Conservation (phyloP, 2,113 vertebrate genomes). For the Eretmodus cyanostictus region DNA sequence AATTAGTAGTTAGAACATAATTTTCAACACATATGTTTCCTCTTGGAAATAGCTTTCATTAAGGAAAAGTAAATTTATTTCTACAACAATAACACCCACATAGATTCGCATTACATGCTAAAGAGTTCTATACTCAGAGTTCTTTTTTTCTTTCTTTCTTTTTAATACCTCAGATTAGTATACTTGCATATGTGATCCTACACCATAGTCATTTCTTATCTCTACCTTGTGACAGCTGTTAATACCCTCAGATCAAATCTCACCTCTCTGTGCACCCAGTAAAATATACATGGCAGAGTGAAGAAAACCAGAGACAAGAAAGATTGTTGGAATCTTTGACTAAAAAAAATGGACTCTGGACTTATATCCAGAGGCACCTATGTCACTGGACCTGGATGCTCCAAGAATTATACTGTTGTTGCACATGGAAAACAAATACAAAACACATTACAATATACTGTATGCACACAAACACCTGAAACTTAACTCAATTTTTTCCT, state of each 20-base stretch:
- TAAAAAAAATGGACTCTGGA: background rate
- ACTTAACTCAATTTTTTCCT: background rate
- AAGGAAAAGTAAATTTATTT: background rate
- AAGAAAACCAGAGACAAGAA: background rate
- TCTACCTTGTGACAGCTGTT: background rate
- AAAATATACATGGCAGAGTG: background rate
- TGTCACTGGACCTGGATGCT: background rate
- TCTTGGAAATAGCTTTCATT: background rate
- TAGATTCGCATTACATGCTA: background rate
- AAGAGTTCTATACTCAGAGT: background rate
- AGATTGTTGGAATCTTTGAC: background rate
- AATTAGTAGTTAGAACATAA: background rate
- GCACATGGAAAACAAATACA: background rate
- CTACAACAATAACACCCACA: background rate
- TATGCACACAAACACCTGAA: background rate
- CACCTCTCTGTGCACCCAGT: background rate
- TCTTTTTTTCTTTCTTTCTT: background rate
- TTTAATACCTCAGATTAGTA: background rate
- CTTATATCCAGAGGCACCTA: background rate
- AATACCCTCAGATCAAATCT: background rate
- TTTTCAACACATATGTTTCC: accelerated
- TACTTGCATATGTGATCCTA: background rate
- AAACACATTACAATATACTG: background rate
- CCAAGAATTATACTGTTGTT: background rate
- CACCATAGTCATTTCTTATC: background rate